A percentile compares a stretch with the other conserved stretches of the same genome.
Conservation (phyloP, 2,797 vertebrate species). For the Cossypha dichroa region DNA sequence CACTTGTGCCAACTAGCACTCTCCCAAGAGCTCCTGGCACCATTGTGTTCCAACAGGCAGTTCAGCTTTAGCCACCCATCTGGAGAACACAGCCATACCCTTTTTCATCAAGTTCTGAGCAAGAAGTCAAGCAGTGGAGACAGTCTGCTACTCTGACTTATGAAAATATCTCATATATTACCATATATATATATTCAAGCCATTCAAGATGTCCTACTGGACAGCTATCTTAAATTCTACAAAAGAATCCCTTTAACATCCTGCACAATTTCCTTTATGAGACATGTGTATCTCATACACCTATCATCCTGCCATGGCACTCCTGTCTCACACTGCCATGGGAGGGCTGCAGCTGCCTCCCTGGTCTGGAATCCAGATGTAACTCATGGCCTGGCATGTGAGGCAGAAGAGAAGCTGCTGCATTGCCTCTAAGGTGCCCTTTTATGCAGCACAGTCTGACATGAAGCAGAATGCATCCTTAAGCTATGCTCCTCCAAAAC, state of each 20-base stretch:
- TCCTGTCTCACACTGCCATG: neutral
- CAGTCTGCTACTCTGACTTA: neutral
- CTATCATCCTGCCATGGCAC: neutral
- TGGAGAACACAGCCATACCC: neutral
- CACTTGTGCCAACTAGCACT: neutral
- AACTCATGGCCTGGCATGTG: neutral
- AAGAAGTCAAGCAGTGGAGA: neutral
- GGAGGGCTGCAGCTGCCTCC: neutral
- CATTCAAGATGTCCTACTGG: neutral
- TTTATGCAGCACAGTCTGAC: fast-evolving
- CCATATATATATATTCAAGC: too few relatives aligned
- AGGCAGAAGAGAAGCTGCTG: neutral
- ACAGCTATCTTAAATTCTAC: neutral
- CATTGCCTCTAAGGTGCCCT: neutral
- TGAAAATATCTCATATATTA: neutral
- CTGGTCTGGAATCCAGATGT: neutral
- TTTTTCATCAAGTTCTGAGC: neutral
- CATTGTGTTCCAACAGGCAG: neutral
- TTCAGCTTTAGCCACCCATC: neutral
- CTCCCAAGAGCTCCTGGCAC: neutral
- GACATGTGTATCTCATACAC: neutral
- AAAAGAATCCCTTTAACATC: neutral
- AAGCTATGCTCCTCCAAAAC: neutral
- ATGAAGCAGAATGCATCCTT: neutral
- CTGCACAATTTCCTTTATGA: neutral